Percentiles rank a stretch among this genome's conserved stretches.
These are phyloP conservation scores for Plestiodon gilberti DNA, from an alignment of 2,113 vertebrate species.

Conservation along the genomic window DNA sequence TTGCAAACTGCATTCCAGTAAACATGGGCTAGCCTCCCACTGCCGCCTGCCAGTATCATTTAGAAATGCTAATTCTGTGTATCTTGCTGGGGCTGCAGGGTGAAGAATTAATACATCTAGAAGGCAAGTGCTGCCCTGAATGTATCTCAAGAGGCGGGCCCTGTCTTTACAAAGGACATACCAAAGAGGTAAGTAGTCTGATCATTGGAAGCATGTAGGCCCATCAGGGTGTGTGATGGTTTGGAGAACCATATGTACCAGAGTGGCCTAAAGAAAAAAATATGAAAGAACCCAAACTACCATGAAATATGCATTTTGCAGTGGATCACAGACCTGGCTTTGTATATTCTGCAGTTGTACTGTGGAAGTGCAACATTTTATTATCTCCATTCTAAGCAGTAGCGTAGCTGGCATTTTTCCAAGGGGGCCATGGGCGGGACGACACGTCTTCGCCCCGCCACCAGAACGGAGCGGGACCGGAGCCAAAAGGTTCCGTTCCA, in stretches of 20 bases:
- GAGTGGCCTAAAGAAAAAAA: not conserved
- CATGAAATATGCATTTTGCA: too few relatives aligned
- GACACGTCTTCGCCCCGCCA: too few relatives aligned
- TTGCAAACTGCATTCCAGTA: constrained; percentile 53
- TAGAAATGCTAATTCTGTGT: constrained; percentile 37
- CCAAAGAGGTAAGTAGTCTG: constrained; percentile 81
- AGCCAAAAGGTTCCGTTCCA: too few relatives aligned
- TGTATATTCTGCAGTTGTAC: too few relatives aligned
- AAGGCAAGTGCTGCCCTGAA: constrained; percentile 90
- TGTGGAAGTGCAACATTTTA: too few relatives aligned
- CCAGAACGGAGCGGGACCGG: too few relatives aligned
- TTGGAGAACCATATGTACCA: constrained; percentile 6
- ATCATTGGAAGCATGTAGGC: not conserved
- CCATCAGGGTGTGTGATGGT: not conserved
- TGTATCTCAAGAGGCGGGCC: constrained; percentile 76
- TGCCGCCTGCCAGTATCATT: constrained; percentile 40
- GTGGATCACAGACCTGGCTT: too few relatives aligned
- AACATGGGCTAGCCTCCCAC: constrained; percentile 39
- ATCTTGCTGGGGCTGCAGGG: constrained; percentile 74
- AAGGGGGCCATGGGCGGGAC: too few relatives aligned
- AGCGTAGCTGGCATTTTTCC: too few relatives aligned
- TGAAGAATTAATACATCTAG: constrained; percentile 83
- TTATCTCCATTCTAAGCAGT: too few relatives aligned
- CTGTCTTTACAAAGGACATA: constrained; percentile 80
- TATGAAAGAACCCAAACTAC: not conserved